Evolutionary conservation across 2,113 vertebrate species (phyloP).

Genomic region (Orientallactaga bullata): DNA sequence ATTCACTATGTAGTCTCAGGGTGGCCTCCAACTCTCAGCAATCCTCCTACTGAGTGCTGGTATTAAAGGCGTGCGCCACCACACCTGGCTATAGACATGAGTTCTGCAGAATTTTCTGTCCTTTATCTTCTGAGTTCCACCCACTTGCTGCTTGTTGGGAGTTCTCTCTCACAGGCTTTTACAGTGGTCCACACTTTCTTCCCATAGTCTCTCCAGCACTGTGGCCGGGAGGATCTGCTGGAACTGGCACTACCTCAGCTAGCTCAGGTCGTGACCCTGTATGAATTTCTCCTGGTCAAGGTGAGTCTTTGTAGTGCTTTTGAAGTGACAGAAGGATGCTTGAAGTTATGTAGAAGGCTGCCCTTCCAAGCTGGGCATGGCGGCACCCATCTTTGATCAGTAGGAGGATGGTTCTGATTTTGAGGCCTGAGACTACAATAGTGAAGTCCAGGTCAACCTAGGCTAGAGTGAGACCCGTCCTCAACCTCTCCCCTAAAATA

Average conservation of each 20-base stretch:
- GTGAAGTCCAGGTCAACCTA: no score
- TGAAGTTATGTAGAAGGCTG: not conserved
- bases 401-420: no score
- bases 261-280: slow-evolving; percentile 92
- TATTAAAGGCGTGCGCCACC: no score
- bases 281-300: slow-evolving; percentile 96
- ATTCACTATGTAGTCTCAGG: no score
- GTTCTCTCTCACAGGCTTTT: not conserved
- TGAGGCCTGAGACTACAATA: no score
- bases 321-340: rapidly evolving
- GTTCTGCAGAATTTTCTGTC: not conserved
- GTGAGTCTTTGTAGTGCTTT: slow-evolving; percentile 81
- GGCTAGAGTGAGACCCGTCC: no score
- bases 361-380: not conserved
- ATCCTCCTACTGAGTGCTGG: no score
- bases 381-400: no score
- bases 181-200: not conserved
- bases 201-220: slow-evolving; percentile 91
- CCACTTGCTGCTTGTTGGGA: not conserved
- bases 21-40: no score
- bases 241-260: slow-evolving; percentile 93
- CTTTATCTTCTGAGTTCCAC: not conserved
- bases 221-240: slow-evolving; percentile 93
- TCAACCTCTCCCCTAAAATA: no score
- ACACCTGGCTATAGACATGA: no score